Base-by-base conservation (phyloP, 2,888 invertebrate genomes). In the Synergus laeviventris region DNA sequence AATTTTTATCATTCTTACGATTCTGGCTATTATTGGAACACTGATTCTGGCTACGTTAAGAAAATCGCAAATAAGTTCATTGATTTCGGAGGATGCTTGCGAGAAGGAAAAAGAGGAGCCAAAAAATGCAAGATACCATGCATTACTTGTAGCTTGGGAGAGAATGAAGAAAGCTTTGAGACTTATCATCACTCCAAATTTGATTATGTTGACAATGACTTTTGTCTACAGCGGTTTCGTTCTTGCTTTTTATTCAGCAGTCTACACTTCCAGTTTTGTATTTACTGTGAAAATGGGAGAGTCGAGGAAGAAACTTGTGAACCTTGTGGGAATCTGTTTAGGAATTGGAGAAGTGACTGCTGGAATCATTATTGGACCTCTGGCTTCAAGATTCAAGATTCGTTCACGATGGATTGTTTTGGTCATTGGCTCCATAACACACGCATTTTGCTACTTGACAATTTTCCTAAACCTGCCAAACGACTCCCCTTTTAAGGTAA, bases 151-250 rank as follows among this genome's bases (percentile, higher is more conserved):
- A 21, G 91, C 86, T 54, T 91, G 87, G 90, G 85, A 94, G 80
- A 96, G 97, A 0, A 92, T 97, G 74, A 93, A 93, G 85, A 95
- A 95, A 45, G 96, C 98, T 0, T 92, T 96, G 56, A 92, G 92
- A 81, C 92, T 99, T 66, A 95, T 98, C 89, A 89, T 94, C 75
- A 97, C 98, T 0, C 93, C 93, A 60, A 94, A 96, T 83, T 99
- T 99, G 98, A 86, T 97, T 70, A 88, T 98, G 18, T 92, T 99
- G 21, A 95, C 96, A 82, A 90, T 97, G 77, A 95, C 96, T 0
- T 99, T 98, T 90, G 94, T 97, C 74, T 99, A 98, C 89, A 97
- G 98, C 77, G 98, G 99, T 36, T 91, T 99, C 76, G 98, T 97
- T 89, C 91, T 98, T 62, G 98, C 98, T 0, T 99, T 99, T 93